Percentiles rank a stretch among this genome's conserved stretches.
phyloP scores from a whole-genome alignment of 2,888 invertebrate genomes.

The Orthosia cruda region DNA sequence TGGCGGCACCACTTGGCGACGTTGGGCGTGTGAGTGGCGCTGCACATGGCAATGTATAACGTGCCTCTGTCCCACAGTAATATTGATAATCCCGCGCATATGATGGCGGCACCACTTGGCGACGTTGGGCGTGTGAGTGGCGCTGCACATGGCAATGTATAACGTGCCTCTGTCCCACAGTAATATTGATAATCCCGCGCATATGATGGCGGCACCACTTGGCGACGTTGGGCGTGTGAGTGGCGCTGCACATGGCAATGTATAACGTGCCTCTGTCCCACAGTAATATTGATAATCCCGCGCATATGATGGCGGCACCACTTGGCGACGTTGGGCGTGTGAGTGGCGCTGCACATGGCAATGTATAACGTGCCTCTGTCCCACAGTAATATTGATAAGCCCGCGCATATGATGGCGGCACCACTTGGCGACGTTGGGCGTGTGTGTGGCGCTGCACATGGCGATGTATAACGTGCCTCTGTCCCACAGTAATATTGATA shows the following conservation, averaged over 20 bases:
- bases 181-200: constrained; percentile 95
- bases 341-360: constrained; percentile 99
- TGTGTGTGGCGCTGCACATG: constrained; percentile 99
- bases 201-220: constrained; percentile 97
- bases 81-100: constrained; percentile 95
- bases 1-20: constrained; percentile 98
- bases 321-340: constrained; percentile 96
- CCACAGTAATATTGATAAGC: constrained; percentile 96
- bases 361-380: constrained; percentile 95
- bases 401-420: constrained; percentile 96
- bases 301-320: constrained; percentile 97
- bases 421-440: constrained; percentile 97
- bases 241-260: constrained; percentile 98
- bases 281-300: constrained; percentile 95
- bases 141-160: constrained; percentile 98
- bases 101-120: constrained; percentile 98
- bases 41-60: constrained; percentile 97
- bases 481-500: constrained; percentile 96
- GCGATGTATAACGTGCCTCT: constrained; percentile 95
- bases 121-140: constrained; percentile 97
- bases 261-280: constrained; percentile 97
- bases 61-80: constrained; percentile 97
- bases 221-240: constrained; percentile 97
- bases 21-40: constrained; percentile 98
- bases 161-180: constrained; percentile 97